Evolutionary conservation across 2,113 vertebrate species (phyloP).

Genomic region (Indicator indicator): DNA sequence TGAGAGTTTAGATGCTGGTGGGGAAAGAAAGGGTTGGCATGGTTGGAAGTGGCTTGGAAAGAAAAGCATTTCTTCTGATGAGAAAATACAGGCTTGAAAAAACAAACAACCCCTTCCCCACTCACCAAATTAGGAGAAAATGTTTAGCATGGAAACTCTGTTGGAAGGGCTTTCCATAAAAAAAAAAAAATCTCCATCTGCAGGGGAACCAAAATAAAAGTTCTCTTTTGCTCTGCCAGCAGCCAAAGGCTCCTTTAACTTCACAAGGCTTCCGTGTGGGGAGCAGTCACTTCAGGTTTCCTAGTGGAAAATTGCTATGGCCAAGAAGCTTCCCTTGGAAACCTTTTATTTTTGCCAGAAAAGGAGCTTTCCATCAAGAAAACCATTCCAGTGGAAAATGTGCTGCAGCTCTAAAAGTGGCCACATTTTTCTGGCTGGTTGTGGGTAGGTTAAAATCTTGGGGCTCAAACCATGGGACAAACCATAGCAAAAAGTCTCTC

Average conservation of each 20-base stretch:
- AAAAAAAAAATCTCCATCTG: neutral
- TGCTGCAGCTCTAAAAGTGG: neutral
- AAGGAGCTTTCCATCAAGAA: neutral
- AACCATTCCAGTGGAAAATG: slow-evolving; percentile 3
- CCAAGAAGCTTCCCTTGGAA: slow-evolving; percentile 13
- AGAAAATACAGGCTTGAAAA: neutral
- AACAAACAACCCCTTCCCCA: slow-evolving; percentile 7
- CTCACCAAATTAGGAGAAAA: neutral
- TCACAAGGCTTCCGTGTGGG: neutral
- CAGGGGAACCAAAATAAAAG: neutral
- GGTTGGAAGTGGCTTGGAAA: neutral
- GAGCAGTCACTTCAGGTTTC: neutral
- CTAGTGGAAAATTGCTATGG: neutral
- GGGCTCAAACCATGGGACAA: neutral
- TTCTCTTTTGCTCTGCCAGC: neutral
- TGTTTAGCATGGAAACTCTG: neutral
- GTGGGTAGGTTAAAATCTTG: neutral
- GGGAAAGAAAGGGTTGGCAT: neutral
- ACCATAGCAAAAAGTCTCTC: neutral
- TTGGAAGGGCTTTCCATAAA: neutral
- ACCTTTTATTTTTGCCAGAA: slow-evolving; percentile 1
- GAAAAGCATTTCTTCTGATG: neutral
- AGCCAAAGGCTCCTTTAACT: neutral
- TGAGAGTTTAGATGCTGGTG: neutral
- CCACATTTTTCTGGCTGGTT: neutral